Conservation (phyloP, 2,888 invertebrate species). For the Dolichomitus sp. region DNA sequence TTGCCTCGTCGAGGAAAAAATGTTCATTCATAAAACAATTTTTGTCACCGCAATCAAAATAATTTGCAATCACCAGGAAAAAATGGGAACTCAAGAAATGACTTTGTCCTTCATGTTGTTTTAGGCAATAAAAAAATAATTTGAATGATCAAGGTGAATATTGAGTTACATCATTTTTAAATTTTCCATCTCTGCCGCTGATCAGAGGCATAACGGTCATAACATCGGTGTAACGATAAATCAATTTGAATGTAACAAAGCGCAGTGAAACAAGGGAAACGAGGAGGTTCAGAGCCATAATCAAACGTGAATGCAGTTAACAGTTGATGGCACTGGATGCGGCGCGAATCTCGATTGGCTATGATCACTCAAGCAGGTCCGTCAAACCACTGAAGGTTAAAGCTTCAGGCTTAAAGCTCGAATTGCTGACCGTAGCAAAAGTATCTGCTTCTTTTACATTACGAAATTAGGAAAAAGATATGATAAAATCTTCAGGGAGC, state of each 20-base stretch:
- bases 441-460: background rate
- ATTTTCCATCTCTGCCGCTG: background rate
- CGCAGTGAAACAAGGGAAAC: background rate
- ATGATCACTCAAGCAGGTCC: background rate
- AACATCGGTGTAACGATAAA: background rate
- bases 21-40: too few relatives aligned
- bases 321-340: background rate
- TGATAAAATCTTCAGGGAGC: background rate
- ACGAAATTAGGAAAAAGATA: background rate
- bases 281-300: background rate
- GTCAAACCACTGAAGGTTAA: background rate
- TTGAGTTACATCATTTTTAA: background rate
- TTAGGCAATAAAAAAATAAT: background rate
- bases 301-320: background rate
- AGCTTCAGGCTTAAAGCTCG: background rate
- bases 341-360: background rate
- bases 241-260: background rate
- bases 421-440: background rate
- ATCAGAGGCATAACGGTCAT: background rate
- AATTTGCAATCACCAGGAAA: background rate
- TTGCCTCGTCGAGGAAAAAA: too few relatives aligned
- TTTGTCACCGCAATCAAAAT: too few relatives aligned
- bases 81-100: background rate
- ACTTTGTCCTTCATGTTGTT: background rate
- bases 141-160: background rate